Percentiles rank a stretch among this genome's conserved stretches.
These are phyloP conservation scores for Polymixis lichenea DNA, from an alignment of 2,888 invertebrate species.

Conservation along the genomic window DNA sequence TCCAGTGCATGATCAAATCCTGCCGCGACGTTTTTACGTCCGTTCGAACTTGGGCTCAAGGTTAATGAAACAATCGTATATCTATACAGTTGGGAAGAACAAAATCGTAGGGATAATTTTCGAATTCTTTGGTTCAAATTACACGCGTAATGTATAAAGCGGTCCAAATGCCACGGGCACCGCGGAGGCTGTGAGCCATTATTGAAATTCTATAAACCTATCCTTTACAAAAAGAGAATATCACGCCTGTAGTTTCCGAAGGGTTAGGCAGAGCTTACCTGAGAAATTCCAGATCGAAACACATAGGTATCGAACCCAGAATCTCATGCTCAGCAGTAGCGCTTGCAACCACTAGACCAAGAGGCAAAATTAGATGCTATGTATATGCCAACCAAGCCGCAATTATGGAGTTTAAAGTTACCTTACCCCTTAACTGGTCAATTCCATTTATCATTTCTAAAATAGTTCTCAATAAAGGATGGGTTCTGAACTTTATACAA, in stretches of 20 bases:
- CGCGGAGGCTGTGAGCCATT: background rate
- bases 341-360: too few species aligned
- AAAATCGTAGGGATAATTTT: slow-evolving; percentile 68
- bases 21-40: background rate
- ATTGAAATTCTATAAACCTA: background rate
- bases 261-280: too few species aligned
- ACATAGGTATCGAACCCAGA: too few species aligned
- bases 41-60: slow-evolving; percentile 1
- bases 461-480: background rate
- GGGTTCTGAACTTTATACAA: background rate
- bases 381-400: background rate
- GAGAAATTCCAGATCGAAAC: too few species aligned
- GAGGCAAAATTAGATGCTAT: too few species aligned
- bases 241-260: too few species aligned
- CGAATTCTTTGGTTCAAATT: slow-evolving; percentile 69
- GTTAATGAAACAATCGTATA: slow-evolving; percentile 60
- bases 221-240: background rate
- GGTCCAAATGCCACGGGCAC: slow-evolving; percentile 59
- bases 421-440: too few species aligned
- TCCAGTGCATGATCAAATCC: background rate
- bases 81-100: slow-evolving; percentile 55
- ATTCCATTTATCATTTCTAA: background rate
- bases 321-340: too few species aligned
- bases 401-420: too few species aligned
- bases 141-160: slow-evolving; percentile 56